Conservation (phyloP, 2,888 invertebrate genomes). For the Ichneumoninae sp. region DNA sequence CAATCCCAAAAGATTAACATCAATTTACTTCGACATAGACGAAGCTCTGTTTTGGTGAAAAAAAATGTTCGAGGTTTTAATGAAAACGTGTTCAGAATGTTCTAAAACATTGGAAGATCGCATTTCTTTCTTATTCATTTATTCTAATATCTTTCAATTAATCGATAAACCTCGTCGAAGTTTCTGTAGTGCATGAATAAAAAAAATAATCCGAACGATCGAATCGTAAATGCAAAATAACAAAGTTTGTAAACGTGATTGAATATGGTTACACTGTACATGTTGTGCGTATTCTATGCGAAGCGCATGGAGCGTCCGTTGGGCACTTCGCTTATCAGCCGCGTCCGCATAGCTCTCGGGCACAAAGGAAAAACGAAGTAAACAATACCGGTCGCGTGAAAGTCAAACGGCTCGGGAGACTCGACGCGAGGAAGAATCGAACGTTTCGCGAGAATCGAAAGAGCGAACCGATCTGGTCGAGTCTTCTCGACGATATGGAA, state of each 20-base stretch:
- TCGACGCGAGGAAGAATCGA: not conserved
- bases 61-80: too few relatives aligned
- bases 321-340: slow-evolving; percentile 31
- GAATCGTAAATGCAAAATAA: not conserved
- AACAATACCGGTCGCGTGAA: slow-evolving; percentile 6
- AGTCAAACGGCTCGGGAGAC: not conserved
- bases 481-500: slow-evolving; percentile 41
- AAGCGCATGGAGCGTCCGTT: not conserved
- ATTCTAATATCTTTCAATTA: too few relatives aligned
- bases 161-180: too few relatives aligned
- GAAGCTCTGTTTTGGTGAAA: too few relatives aligned
- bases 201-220: not conserved
- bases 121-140: too few relatives aligned
- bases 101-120: too few relatives aligned
- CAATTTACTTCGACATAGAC: too few relatives aligned
- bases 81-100: too few relatives aligned
- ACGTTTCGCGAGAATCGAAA: not conserved
- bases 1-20: too few relatives aligned
- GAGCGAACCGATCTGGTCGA: not conserved
- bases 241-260: not conserved
- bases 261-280: not conserved
- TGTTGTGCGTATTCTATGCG: not conserved
- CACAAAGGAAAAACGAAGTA: slow-evolving; percentile 4
- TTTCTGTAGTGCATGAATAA: too few relatives aligned
- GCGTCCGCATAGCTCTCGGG: not conserved